Evolutionary conservation across 2,888 invertebrate species (phyloP), one percentile per base, ranked within the genome.

Genomic region (Melangyna quadrimaculata): DNA sequence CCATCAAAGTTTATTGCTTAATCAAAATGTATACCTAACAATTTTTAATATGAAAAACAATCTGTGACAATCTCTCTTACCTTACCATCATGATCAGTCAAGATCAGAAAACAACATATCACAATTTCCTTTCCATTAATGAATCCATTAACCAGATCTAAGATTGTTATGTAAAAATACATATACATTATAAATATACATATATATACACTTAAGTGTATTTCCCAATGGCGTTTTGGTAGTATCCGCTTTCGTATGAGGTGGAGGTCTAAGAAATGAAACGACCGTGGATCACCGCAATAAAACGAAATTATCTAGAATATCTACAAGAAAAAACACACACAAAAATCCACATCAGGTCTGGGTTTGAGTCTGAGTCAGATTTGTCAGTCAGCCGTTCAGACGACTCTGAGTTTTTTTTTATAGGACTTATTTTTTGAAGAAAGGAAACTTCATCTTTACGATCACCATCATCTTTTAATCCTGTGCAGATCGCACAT

Each of bases 131-230:
- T 63, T 51, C 53, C 43, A 75, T 70, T 74, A 69, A 80, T 80
- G 74, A 80, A 80, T 74, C 74, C 74, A 80, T 80, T 80, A 80
- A 75, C 74, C 61, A 29, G 74, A 80, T 75, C 53, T 35, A 35
- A 35, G 6, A 22, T 22, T 19, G 14, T 57, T 57, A 40, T 24
- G 24, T 24, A 24, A 1, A 24, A n/a, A 24, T 12, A 19, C 1
- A 48, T 14, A 35, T 59, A 43, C 43, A 43, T n/a, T n/a, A n/a
- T 17, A 17, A n/a, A 43, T n/a, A 3, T 9, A 43, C 8, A 14
- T 37, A 35, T 3, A 1, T 37, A 37, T 37, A 35, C 10, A 12
- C 22, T 27, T 14, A 8, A n/a, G 7, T 17, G n/a, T 1, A 6
- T 3, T 2, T 14, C 2, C 32, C 22, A 35, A 17, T n/a, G n/a